Evolutionary conservation across 2,113 vertebrate genomes (phyloP), one percentile per base, ranked within the genome.

Genomic region (Benitochromis conjunctus): DNA sequence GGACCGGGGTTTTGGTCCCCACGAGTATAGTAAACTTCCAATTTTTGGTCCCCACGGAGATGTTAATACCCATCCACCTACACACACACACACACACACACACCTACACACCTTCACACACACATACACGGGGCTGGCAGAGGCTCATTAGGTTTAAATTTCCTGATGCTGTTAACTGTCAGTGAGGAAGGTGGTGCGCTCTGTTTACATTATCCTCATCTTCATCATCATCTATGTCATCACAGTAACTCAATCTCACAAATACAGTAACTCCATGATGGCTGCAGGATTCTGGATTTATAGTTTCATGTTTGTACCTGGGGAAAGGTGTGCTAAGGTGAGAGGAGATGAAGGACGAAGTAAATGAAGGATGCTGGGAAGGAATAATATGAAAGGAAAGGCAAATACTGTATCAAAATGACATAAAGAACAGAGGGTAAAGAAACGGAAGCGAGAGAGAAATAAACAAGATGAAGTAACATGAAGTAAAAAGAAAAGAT

Each of bases 301-400:
- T 9, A 16, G 38, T 26, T 71, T 46, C 13, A 71, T 66, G 43
- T 46, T 26, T 71, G 21, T 26, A 26, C 38, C 64, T 26, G 38
- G 9, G 64, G 64, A 69, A 69, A 46, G 2, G 64, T 43, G 62
- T 21, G 64, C n/a, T 16, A 3, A 69, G 3, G 7, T 24, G 12
- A 41, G 36, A 69, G n/a, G 36, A 69, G 8, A 46, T 6, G 64
- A 26, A 41, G 62, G 2, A 66, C 21, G 62, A 0, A 41, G 19
- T 0, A 66, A 41, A 41, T 8, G 19, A n/a, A 16, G n/a, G 21
- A 69, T 9, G 36, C 12, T 0, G n/a, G 34, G 41, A 43, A 43
- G 10, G 19, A 8, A 41, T 8, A 41, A 43, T 0, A 1, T 26
- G 21, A 1, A 16, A 71, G 26, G 38, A 13, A 16, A 1, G 38